These are phyloP conservation scores for Limnephilus lunatus DNA, from an alignment of 2,888 invertebrate genomes.

Conservation along the genomic window DNA sequence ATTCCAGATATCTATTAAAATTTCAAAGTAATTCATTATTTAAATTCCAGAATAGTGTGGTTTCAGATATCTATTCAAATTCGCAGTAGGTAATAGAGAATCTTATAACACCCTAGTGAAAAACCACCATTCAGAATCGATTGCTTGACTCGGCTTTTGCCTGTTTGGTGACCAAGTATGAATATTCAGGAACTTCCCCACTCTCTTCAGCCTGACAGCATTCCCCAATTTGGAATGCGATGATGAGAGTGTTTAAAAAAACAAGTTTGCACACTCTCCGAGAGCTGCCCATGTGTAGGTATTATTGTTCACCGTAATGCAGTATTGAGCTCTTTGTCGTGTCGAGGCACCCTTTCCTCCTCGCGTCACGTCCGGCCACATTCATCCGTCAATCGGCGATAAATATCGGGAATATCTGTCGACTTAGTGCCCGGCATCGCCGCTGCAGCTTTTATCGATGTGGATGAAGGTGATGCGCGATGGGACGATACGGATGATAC, in stretches of 20 bases:
- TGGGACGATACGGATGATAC: background rate
- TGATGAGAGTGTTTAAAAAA: background rate
- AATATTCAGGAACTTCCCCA: no score
- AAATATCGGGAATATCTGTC: constrained; percentile 63
- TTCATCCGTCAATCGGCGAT: constrained; percentile 58
- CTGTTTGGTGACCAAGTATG: no score
- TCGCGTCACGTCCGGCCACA: constrained; percentile 34
- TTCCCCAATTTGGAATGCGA: no score
- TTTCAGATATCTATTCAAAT: no score
- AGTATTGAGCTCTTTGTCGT: background rate
- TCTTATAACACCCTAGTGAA: no score
- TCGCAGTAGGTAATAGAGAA: no score
- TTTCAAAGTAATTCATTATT: no score
- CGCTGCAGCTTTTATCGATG: constrained; percentile 48
- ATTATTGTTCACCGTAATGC: background rate
- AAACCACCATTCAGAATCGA: no score
- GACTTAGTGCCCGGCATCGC: constrained; percentile 50
- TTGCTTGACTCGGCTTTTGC: no score
- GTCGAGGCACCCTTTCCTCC: background rate
- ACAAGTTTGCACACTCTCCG: background rate
- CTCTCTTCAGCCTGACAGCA: no score
- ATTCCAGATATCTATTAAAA: no score
- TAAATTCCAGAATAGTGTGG: no score
- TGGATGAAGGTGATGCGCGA: background rate
- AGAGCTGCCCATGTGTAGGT: background rate